Evolutionary conservation across 2,797 vertebrate genomes (phyloP), one percentile per base, ranked within the genome.

Genomic region (Toxotes lorentzi): DNA sequence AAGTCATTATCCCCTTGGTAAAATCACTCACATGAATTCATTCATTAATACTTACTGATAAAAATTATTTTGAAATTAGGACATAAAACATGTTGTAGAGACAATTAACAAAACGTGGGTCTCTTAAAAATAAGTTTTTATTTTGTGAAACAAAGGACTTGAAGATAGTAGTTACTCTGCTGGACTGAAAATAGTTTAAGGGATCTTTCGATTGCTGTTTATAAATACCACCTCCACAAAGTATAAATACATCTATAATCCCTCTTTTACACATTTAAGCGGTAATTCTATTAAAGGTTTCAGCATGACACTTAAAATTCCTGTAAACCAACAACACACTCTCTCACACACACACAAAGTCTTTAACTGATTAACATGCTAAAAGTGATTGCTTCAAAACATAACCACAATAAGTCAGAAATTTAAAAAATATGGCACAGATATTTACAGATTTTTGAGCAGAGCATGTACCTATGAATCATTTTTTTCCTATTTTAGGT

Each of bases 71-170:
- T 5, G 6, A 68, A 69, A 59, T 77, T 1, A 75, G 4, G 0
- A 75, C 13, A 72, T 16, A n/a, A 63, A 73, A 56, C 14, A 56
- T 27, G 4, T 0, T 1, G 13, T 11, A 40, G 1, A 57, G 14
- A 10, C 58, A 66, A 70, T 1, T 3, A 27, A 57, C 24, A 27
- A 48, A 76, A 19, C 12, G 0, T 14, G 64, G 5, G 30, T 77
- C 72, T 94, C 86, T 94, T 92, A 95, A 95, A 96, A 95, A 95
- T 95, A 95, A 85, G 87, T 92, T 84, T 96, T 96, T 96, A 95
- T 95, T 95, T 91, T 91, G 90, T 93, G 94, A 93, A 91, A 95
- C 92, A 94, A 93, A 92, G 81, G 87, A 91, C 84, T 30, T 89
- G 85, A 88, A 90, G 84, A 93, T 90, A 86, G 85, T 82, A 93